A percentile compares a stretch with the other conserved stretches of the same genome.
phyloP scores from a whole-genome alignment of 2,113 vertebrate genomes.

The Limanda limanda region DNA sequence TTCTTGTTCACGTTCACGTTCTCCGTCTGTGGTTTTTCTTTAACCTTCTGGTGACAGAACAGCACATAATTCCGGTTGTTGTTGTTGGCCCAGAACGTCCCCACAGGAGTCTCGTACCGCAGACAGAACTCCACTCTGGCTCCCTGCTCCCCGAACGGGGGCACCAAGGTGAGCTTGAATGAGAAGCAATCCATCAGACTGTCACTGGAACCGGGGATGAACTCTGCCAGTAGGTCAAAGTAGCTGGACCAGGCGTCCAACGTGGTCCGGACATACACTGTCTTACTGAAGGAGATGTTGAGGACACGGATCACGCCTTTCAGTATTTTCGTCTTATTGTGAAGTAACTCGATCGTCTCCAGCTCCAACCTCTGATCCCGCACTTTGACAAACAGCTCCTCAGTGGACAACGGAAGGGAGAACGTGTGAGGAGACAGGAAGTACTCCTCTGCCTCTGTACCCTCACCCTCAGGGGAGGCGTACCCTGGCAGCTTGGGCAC shows the following conservation, averaged over 20 bases:
- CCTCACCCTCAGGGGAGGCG: slow-evolving; percentile 62
- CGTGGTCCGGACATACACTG: slow-evolving; percentile 90
- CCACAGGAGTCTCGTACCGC: slow-evolving; percentile 90
- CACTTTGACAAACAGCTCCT: slow-evolving; percentile 85
- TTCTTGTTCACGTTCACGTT: slow-evolving; percentile 82
- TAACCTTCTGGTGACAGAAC: slow-evolving; percentile 86
- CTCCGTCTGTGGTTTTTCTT: slow-evolving; percentile 76
- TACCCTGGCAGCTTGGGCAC: slow-evolving; percentile 67
- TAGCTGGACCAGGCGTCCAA: slow-evolving; percentile 91
- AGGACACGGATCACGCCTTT: slow-evolving; percentile 90
- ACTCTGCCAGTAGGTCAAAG: slow-evolving; percentile 93
- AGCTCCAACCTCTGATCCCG: slow-evolving; percentile 86
- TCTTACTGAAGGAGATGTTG: slow-evolving; percentile 92
- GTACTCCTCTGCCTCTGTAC: slow-evolving; percentile 83
- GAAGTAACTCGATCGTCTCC: slow-evolving; percentile 86
- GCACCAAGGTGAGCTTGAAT: slow-evolving; percentile 90
- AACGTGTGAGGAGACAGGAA: slow-evolving; percentile 84
- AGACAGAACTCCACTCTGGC: slow-evolving; percentile 93
- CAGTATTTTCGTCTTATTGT: slow-evolving; percentile 83
- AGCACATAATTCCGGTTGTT: slow-evolving; percentile 88
- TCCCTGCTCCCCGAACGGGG: slow-evolving; percentile 86
- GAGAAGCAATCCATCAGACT: slow-evolving; percentile 89
- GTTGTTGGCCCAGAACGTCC: slow-evolving; percentile 96
- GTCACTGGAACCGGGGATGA: slow-evolving; percentile 87
- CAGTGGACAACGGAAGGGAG: slow-evolving; percentile 79